Conservation (phyloP, 2,113 vertebrate genomes). For the Hyaena hyaena region DNA sequence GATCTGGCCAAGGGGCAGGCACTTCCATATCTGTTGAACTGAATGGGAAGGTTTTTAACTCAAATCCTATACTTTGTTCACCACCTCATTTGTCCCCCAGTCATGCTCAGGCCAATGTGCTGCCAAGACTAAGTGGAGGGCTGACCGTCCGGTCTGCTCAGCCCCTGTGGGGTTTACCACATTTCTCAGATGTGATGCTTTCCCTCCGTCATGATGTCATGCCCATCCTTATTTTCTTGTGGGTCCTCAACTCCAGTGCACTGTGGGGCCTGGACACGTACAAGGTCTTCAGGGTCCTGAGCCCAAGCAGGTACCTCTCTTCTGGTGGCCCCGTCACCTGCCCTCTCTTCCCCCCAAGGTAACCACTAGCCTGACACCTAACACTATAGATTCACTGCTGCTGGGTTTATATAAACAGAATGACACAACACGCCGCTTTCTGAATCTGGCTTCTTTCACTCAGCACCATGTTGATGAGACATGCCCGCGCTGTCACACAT, state of each 20-base stretch:
- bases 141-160: accelerated
- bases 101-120: not conserved
- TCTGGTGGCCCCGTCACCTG: accelerated
- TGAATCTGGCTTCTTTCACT: not conserved
- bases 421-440: not conserved
- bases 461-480: too few species aligned
- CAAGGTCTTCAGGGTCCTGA: not conserved
- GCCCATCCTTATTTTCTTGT: not conserved
- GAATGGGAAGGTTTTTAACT: not conserved
- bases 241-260: not conserved
- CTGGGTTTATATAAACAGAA: not conserved
- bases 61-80: not conserved
- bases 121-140: not conserved
- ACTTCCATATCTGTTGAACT: not conserved
- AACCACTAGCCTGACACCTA: not conserved
- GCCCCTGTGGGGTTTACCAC: not conserved
- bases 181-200: not conserved
- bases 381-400: not conserved
- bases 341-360: accelerated
- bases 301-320: not conserved
- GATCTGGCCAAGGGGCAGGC: not conserved
- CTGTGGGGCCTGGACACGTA: accelerated
- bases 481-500: accelerated
- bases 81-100: too few species aligned
- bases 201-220: not conserved